phyloP scores from a whole-genome alignment of 37 sponge, comb jelly and placozoan genomes.

The Halichondria panicea region DNA sequence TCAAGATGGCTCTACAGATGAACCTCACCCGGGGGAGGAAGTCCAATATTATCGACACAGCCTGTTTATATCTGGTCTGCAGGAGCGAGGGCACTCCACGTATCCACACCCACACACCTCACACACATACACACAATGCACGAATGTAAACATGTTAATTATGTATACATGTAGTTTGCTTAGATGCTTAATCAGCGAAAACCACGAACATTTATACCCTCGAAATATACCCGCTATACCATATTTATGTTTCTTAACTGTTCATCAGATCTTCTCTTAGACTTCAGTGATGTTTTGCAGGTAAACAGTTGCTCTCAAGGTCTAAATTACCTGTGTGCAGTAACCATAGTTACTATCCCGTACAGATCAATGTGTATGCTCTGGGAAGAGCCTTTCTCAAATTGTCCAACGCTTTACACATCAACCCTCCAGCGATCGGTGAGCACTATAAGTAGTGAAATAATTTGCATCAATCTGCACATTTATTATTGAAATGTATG shows the following conservation, averaged over 20 bases:
- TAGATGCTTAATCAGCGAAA: too few species aligned
- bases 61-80: slow-evolving; percentile 97
- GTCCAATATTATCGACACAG: slow-evolving; percentile 86
- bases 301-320: slow-evolving; percentile 27
- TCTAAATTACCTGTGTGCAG: not conserved
- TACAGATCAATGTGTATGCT: slow-evolving; percentile 91
- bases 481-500: too few species aligned
- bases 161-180: slow-evolving; percentile 8
- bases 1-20: slow-evolving; percentile 92
- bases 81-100: slow-evolving; percentile 97
- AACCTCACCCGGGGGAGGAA: slow-evolving; percentile 85
- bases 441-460: not conserved
- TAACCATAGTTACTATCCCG: not conserved
- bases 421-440: slow-evolving; percentile 95
- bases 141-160: too few species aligned
- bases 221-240: too few species aligned
- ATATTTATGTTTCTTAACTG: not conserved
- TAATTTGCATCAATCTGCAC: too few species aligned
- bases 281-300: slow-evolving; percentile 97
- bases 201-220: too few species aligned
- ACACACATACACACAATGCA: too few species aligned
- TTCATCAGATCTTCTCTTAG: slow-evolving; percentile 87
- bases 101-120: slow-evolving; percentile 80
- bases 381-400: slow-evolving; percentile 90
- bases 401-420: slow-evolving; percentile 88